phyloP scores from a whole-genome alignment of 1,140 invertebrate species.

The Aphelenchoides avenae region DNA sequence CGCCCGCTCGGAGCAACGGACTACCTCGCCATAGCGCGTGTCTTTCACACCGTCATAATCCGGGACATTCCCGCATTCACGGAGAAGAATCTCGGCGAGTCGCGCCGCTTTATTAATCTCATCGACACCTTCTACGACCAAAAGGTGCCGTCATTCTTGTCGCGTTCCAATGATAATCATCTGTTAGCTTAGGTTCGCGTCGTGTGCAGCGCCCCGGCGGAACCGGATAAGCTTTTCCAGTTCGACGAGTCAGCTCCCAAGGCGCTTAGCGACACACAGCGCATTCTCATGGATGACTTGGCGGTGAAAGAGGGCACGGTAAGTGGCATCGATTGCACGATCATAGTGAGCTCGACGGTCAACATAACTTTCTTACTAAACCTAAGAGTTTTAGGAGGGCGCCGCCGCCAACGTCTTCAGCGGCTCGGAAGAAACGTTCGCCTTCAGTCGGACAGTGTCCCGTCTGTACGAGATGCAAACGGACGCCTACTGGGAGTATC shows the following conservation, averaged over 20 bases:
- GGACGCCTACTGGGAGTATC: conserved; percentile 73
- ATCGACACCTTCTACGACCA: conserved; percentile 97
- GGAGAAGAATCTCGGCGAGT: conserved; percentile 69
- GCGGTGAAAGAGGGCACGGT: conserved; percentile 66
- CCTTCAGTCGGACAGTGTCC: conserved; percentile 86
- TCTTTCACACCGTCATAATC: conserved; percentile 90
- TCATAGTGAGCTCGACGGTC: conserved; percentile 16
- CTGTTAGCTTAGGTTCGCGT: conserved; percentile 66
- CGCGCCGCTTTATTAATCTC: conserved; percentile 87
- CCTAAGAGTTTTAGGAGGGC: conserved; percentile 64
- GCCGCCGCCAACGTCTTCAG: conserved; percentile 82
- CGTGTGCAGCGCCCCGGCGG: conserved; percentile 73
- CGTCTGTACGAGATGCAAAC: conserved; percentile 91
- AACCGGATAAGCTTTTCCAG: conserved; percentile 73
- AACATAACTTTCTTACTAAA: conserved; percentile 7
- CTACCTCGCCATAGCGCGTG: conserved; percentile 78
- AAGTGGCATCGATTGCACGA: conserved; percentile 29
- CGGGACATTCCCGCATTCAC: conserved; percentile 80
- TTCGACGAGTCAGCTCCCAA: conserved; percentile 60
- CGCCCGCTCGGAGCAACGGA: conserved; percentile 80
- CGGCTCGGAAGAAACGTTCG: conserved; percentile 93
- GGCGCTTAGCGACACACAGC: conserved; percentile 70
- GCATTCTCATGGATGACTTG: conserved; percentile 88
- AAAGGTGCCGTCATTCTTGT: conserved; percentile 65
- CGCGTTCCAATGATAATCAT: conserved; percentile 26